These are phyloP conservation scores for Belgica antarctica DNA, from an alignment of 2,888 invertebrate species.

Conservation along the genomic window DNA sequence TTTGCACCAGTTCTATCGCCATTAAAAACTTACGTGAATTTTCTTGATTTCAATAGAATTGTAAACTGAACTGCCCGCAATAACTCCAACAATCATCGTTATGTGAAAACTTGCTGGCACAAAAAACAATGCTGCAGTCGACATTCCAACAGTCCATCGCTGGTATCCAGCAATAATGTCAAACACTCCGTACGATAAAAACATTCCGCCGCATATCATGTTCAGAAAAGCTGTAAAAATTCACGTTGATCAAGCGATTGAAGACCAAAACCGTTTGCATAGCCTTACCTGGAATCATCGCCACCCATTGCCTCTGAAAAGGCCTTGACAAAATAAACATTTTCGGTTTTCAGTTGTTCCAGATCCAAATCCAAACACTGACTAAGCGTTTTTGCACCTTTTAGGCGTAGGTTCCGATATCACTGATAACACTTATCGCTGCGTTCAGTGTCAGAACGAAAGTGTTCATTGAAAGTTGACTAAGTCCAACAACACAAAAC, in stretches of 20 bases:
- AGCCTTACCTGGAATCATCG: background rate
- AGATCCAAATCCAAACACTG: background rate
- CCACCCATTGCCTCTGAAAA: background rate
- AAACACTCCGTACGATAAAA: conserved; percentile 8
- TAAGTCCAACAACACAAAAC: too few species aligned
- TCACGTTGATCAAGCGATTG: background rate
- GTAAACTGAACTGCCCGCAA: background rate
- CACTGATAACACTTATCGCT: conserved; percentile 24
- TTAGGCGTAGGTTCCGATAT: background rate
- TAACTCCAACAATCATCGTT: background rate
- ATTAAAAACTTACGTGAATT: conserved; percentile 16
- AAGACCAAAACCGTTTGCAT: background rate
- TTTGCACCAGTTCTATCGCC: too few species aligned
- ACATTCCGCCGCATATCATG: conserved; percentile 27
- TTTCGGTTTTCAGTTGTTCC: background rate
- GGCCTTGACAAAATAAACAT: background rate
- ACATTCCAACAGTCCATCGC: background rate
- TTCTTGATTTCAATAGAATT: background rate
- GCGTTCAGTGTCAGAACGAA: too few species aligned
- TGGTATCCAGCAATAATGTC: background rate
- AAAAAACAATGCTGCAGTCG: background rate
- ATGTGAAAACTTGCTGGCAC: conserved; percentile 16
- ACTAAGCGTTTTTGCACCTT: background rate
- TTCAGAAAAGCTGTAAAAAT: background rate
- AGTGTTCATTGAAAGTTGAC: too few species aligned